Base-by-base conservation (phyloP, 2,797 vertebrate species). In the Acanthornis magna region DNA sequence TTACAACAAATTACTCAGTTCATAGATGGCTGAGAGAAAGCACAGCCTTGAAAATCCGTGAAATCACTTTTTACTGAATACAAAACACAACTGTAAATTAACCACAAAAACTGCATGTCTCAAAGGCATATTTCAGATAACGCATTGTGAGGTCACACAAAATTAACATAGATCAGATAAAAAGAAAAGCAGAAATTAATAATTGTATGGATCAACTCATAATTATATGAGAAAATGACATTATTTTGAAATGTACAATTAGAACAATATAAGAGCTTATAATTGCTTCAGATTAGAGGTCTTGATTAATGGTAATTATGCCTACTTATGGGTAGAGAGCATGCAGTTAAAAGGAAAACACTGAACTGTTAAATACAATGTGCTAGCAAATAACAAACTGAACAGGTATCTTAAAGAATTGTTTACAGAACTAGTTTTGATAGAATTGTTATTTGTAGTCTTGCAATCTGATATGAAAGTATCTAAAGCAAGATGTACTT, bases 121-220 rank as follows among this genome's bases (percentile, higher is more conserved):
- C 66, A 90, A 60, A 91, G 88, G 66, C 62, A 67, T 86, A 91
- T 91, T 91, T 91, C 76, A 86, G 70, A 95, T 76, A 95, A 88
- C 21, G 34, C 2, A 0, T n/a, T 89, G 54, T 81, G 79, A 91
- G 70, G 87, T 89, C 91, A 93, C 70, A 86, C 29, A 91, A 91
- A 94, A 96, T 92, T 86, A 93, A 94, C 87, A 74, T 0, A 47
- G 91, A 97, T 96, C 89, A 95, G 87, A 93, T 93, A 94, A 93
- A 93, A 92, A 86, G 70, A 92, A 93, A 93, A 62, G 22, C 61
- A 94, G 72, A 91, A 90, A 96, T 78, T 95, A 94, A 66, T 82
- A 91, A 84, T 4, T 81, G 62, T 72, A 70, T 38, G 58, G 53
- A 91, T 88, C 85, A 77, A 84, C 90, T 66, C 62, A 82, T 89